Conservation (phyloP, 2,888 invertebrate species). For the Limenitis camilla region DNA sequence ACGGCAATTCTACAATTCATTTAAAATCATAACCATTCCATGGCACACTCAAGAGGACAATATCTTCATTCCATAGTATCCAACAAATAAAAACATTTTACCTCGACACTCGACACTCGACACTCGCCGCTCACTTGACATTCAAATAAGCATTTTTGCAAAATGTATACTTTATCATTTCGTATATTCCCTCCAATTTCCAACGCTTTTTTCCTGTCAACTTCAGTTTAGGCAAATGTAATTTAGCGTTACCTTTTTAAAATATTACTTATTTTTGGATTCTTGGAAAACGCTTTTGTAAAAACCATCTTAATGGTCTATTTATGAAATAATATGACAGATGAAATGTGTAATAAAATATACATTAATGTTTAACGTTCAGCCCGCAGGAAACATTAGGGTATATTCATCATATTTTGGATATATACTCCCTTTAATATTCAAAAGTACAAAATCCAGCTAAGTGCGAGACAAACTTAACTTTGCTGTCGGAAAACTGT, state of each 20-base stretch:
- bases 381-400: neutral
- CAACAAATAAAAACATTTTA: conserved; percentile 18
- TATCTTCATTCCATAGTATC: conserved; percentile 4
- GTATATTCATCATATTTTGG: neutral
- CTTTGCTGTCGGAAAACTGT: too few species aligned
- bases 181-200: conserved; percentile 13
- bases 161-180: conserved; percentile 18
- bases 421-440: neutral
- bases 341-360: conserved; percentile 1
- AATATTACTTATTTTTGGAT: conserved; percentile 20
- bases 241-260: conserved; percentile 17
- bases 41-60: neutral
- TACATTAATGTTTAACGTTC: neutral
- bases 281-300: conserved; percentile 4
- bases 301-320: neutral
- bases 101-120: conserved; percentile 10
- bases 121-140: conserved; percentile 13
- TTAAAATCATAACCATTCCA: too few species aligned
- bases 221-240: conserved; percentile 22
- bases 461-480: too few species aligned
- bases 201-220: conserved; percentile 20
- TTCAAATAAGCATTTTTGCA: conserved; percentile 15
- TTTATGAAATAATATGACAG: conserved; percentile 6
- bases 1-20: too few species aligned
- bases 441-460: too few species aligned